Percentiles rank a stretch among this genome's conserved stretches.
Evolutionary conservation across 2,797 vertebrate species (phyloP).

Genomic region (Ibycter americanus): DNA sequence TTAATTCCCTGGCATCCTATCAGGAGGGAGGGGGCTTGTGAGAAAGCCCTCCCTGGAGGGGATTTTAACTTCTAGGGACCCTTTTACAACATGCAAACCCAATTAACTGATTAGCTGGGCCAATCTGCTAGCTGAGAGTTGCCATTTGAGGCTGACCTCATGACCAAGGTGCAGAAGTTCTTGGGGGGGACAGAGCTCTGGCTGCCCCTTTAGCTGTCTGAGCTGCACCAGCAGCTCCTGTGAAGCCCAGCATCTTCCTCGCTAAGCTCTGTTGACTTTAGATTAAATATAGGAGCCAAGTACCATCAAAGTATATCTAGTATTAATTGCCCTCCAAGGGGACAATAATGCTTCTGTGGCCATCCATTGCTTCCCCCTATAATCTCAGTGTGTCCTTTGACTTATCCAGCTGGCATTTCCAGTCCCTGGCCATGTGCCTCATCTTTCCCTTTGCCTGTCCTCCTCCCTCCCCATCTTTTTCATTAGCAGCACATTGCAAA

Average conservation of each 20-base stretch:
- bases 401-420: neutral
- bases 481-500: neutral
- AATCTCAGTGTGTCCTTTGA: fast-evolving
- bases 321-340: neutral
- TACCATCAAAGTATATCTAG: neutral
- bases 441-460: neutral
- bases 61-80: neutral
- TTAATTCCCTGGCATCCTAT: neutral
- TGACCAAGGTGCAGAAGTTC: fast-evolving
- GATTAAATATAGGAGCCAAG: neutral
- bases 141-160: neutral
- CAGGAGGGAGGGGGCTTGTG: fast-evolving
- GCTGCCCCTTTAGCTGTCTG: fast-evolving
- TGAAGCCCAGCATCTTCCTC: neutral
- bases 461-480: neutral
- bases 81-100: neutral
- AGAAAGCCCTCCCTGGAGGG: neutral
- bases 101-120: neutral
- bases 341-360: neutral
- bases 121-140: neutral
- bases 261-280: neutral
- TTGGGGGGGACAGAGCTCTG: neutral
- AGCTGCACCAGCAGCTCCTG: neutral
- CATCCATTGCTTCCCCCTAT: neutral
- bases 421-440: neutral